phyloP scores from a whole-genome alignment of 2,888 invertebrate genomes.

The Hipparchia semele region DNA sequence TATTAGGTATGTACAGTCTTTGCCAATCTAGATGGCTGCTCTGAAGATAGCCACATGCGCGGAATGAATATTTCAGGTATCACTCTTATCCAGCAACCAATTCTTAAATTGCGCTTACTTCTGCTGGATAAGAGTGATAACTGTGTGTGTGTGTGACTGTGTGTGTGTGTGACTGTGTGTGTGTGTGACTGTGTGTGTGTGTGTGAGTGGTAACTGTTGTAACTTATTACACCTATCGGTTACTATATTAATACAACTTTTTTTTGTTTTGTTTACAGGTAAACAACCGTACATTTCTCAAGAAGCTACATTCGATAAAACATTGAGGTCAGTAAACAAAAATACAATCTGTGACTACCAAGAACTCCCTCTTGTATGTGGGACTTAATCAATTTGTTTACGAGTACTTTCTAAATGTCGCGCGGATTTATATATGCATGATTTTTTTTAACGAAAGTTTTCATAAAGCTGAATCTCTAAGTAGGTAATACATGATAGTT shows the following conservation, averaged over 20 bases:
- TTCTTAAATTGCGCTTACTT: too few relatives aligned
- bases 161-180: too few relatives aligned
- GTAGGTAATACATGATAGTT: background rate
- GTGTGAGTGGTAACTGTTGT: background rate
- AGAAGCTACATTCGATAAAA: conserved; percentile 4
- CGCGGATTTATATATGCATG: background rate
- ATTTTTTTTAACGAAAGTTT: background rate
- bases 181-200: too few relatives aligned
- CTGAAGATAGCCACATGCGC: too few relatives aligned
- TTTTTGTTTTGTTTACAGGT: conserved; percentile 54
- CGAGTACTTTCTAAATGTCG: conserved; percentile 13
- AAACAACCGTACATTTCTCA: conserved; percentile 50
- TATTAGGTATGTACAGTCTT: too few relatives aligned
- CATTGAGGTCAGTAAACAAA: conserved; percentile 53
- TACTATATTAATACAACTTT: background rate
- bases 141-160: too few relatives aligned
- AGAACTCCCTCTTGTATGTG: conserved; percentile 1
- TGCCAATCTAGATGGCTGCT: too few relatives aligned
- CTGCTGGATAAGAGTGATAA: too few relatives aligned
- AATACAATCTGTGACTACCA: conserved; percentile 35
- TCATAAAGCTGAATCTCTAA: background rate
- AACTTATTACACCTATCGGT: background rate
- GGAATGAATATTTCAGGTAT: too few relatives aligned
- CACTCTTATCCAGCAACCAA: too few relatives aligned
- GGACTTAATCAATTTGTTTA: conserved; percentile 40